Evolutionary conservation across 2,888 invertebrate genomes (phyloP), one percentile per base, ranked within the genome.

Genomic region (Epinotia brunnichana): DNA sequence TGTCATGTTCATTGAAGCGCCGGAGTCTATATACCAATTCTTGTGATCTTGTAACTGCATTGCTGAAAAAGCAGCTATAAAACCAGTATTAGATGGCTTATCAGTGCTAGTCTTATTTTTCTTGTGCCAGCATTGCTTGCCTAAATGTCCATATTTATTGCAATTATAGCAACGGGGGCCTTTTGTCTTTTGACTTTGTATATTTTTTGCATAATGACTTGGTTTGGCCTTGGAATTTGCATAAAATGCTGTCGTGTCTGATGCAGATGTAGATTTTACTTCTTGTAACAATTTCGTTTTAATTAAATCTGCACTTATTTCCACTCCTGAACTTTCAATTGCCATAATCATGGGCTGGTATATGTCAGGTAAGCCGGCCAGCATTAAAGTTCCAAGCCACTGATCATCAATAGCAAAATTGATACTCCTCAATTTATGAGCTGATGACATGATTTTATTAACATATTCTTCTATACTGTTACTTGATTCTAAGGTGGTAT

Each of bases 11-110:
- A 69, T 73, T 5, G 78, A 76, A 0, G 78, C 79, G 10, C 77
- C 78, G 2, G 76, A 78, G 67, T 79, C 80, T 1, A 79, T 91
- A 79, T 78, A 85, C 86, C 82, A 72, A 21, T 29, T 48, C 53
- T 17, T 13, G 9, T 24, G 11, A 15, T 67, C 57, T n/a, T 41
- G 57, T 3, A 2, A n/a, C 10, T 39, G 44, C 24, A 41, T 24
- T 9, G 64, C 67, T 67, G 67, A 67, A 67, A 67, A 61, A 61
- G 61, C 61, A 41, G 61, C 61, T 13, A 67, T 9, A 67, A 13
- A 67, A n/a, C 57, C 67, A 5, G n/a, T 67, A 44, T 67, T 17
- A n/a, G 48, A 48, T 56, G n/a, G n/a, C 21, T 21, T 41, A 35
- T 67, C 57, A 3, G 59, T 7, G 17, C 39, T 24, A 24, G 54